These are phyloP conservation scores for Incurvaria masculella DNA, from an alignment of 2,888 invertebrate genomes.

Conservation along the genomic window DNA sequence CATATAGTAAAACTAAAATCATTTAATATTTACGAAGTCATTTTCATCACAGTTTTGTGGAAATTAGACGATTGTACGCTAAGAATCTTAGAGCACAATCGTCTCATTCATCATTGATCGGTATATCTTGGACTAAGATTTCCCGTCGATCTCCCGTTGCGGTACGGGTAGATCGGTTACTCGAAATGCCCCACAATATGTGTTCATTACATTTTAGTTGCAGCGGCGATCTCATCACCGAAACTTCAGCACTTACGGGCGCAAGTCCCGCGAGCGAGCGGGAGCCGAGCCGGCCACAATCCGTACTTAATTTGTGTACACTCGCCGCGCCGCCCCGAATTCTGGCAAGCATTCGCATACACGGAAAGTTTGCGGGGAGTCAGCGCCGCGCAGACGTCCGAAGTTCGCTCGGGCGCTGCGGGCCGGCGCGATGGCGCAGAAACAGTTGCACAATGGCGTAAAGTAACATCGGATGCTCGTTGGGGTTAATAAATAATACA, in stretches of 20 bases:
- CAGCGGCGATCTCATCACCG: no score
- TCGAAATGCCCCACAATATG: no score
- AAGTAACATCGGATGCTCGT: constrained; percentile 55
- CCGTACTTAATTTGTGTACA: neutral
- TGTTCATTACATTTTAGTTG: no score
- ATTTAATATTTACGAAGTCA: no score
- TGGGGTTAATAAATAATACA: constrained; percentile 56
- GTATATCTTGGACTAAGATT: no score
- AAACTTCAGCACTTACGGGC: neutral
- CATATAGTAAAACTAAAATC: no score
- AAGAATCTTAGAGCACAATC: no score
- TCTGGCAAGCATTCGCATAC: constrained; percentile 31
- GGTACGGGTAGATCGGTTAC: no score
- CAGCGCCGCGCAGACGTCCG: constrained; percentile 42
- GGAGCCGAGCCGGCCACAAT: neutral
- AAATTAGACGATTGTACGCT: no score
- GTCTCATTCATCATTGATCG: no score
- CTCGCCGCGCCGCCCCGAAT: neutral
- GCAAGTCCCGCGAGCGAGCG: neutral
- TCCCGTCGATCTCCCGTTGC: no score
- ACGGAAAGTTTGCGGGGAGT: constrained; percentile 51
- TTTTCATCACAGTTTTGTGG: no score
- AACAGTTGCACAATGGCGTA: constrained; percentile 53
- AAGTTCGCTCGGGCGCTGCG: constrained; percentile 40
- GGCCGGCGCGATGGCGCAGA: constrained; percentile 34